Evolutionary conservation across 1,140 invertebrate genomes (phyloP), one percentile per base, ranked within the genome.

Genomic region (Apis dorsata): DNA sequence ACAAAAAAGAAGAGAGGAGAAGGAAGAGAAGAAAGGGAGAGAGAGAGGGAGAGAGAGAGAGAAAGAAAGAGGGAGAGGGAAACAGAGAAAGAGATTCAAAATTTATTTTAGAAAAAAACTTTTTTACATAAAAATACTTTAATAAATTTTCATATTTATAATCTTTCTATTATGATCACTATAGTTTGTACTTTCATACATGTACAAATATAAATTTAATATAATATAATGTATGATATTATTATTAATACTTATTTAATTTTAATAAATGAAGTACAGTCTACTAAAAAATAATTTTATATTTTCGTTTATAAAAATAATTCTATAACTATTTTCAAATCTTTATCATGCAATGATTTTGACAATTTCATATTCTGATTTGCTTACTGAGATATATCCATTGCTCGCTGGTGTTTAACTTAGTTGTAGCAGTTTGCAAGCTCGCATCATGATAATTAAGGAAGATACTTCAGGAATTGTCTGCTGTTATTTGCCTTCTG

Each of bases 381-480:
- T 28, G 72, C 72, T 74, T 74, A 74, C 72, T 49, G 72, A 49
- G 12, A 62, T 74, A 44, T 49, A 21, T 74, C 72, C 72, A 59
- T 17, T n/a, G 57, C 24, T 24, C 24, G 70, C 28, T 55, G 49
- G 19, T 74, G 57, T n/a, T 21, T 74, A 74, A 59, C 34, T 24
- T 74, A 74, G 72, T 57, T 75, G 72, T 75, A 34, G 72, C 21
- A 63, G 44, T 55, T 74, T 74, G 72, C 55, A 74, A 74, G 55
- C 55, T 74, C 51, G 57, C 53, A 34, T 19, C 72, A 59, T 57
- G 72, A 75, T 15, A 75, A 15, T 75, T 75, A 75, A 62, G 34
- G 57, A 75, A 49, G 34, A n/a, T 59, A 75, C 59, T 19, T 62
- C 72, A 75, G 72, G 57, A 28, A 74, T 74, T 74, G 72, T 49